phyloP scores from a whole-genome alignment of 2,888 invertebrate species.

The Plemyria rubiginata region DNA sequence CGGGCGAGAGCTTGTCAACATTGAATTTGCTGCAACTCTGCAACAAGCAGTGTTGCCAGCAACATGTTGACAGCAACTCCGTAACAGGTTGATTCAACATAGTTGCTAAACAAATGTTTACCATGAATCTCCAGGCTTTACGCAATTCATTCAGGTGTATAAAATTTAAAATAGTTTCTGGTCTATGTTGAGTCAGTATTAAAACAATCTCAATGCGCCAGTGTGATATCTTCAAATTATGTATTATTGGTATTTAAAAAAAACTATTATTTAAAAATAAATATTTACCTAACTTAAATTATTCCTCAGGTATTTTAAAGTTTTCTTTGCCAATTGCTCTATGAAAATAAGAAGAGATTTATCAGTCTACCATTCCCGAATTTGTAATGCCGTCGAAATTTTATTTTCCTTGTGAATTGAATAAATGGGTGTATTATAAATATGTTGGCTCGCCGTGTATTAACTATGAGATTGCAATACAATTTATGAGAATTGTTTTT shows the following conservation, averaged over 20 bases:
- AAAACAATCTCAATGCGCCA: constrained; percentile 51
- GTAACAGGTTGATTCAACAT: too few species aligned
- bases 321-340: neutral
- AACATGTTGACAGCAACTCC: too few species aligned
- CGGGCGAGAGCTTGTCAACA: too few species aligned
- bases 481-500: constrained; percentile 49
- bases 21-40: too few species aligned
- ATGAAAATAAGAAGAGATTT: constrained; percentile 37
- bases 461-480: constrained; percentile 54
- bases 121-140: too few species aligned
- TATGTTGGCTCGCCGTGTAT: constrained; percentile 51
- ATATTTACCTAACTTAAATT: neutral
- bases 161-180: constrained; percentile 30
- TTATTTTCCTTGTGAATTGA: constrained; percentile 41
- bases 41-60: too few species aligned
- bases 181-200: constrained; percentile 49
- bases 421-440: constrained; percentile 41
- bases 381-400: constrained; percentile 36
- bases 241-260: constrained; percentile 4
- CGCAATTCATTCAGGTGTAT: too few species aligned
- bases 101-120: too few species aligned
- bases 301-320: neutral
- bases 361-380: constrained; percentile 46
- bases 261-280: too few species aligned
- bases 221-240: constrained; percentile 26